These are phyloP conservation scores for Rhinoraja longicauda DNA, from an alignment of 2,797 vertebrate genomes.

Conservation along the genomic window DNA sequence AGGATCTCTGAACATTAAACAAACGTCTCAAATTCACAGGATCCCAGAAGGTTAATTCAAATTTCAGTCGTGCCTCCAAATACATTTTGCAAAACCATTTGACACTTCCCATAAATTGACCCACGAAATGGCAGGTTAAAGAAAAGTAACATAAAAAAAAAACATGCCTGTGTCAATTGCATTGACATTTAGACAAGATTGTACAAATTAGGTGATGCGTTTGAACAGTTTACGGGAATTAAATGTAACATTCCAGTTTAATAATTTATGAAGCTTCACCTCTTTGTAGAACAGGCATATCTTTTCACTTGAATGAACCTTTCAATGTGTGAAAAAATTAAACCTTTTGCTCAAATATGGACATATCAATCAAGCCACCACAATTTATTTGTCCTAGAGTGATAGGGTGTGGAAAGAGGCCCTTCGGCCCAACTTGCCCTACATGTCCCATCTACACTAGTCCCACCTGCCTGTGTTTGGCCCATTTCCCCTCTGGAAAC, in stretches of 20 bases:
- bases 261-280: not conserved
- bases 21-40: not conserved
- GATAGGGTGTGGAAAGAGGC: no score
- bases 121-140: not conserved
- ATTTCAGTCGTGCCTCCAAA: not conserved
- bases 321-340: not conserved
- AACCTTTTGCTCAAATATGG: not conserved
- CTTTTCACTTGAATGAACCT: not conserved
- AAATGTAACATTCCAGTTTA: not conserved
- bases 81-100: not conserved
- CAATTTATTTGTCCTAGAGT: not conserved
- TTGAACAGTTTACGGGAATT: not conserved
- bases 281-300: not conserved
- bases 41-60: conserved; percentile 7
- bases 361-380: no score
- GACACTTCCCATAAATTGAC: not conserved
- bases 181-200: not conserved
- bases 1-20: not conserved
- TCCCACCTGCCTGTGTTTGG: no score
- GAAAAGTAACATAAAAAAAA: not conserved
- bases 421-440: no score
- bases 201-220: not conserved
- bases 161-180: no score
- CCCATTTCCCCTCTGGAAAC: no score
- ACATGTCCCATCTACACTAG: no score